These are phyloP conservation scores for Orbicella faveolata DNA, from an alignment of 64 coral and sea anemone species.

Conservation along the genomic window DNA sequence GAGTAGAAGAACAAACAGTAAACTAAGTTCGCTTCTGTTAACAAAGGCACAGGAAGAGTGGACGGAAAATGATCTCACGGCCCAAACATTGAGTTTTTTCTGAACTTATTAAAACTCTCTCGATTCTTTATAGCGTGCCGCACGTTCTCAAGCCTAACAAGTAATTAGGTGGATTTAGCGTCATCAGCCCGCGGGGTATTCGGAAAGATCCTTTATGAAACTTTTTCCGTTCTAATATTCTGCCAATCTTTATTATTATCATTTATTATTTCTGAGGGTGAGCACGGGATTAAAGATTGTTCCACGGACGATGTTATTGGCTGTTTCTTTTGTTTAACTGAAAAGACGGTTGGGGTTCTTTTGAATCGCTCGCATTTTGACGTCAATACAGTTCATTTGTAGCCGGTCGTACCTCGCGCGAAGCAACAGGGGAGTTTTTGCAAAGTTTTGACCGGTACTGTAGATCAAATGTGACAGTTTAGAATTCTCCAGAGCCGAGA, in stretches of 20 bases:
- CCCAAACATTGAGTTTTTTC: too few species aligned
- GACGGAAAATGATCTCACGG: too few species aligned
- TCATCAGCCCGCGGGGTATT: not conserved
- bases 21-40: too few species aligned
- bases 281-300: not conserved
- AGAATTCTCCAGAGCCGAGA: not conserved
- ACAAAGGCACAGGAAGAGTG: too few species aligned
- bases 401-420: not conserved
- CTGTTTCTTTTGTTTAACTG: not conserved
- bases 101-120: too few species aligned
- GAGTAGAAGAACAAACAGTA: not conserved
- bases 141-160: too few species aligned
- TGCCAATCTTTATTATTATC: not conserved
- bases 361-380: not conserved
- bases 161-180: too few species aligned
- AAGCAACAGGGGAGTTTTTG: too few species aligned
- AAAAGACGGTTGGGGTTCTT: not conserved
- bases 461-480: slow-evolving; percentile 16
- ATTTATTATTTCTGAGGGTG: not conserved
- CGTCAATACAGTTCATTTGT: not conserved
- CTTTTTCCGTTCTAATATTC: not conserved
- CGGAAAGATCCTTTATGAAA: not conserved
- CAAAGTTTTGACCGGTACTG: not conserved
- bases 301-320: not conserved
- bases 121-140: too few species aligned